Base-by-base conservation (phyloP, 2,113 vertebrate species). In the Falco punctatus region DNA sequence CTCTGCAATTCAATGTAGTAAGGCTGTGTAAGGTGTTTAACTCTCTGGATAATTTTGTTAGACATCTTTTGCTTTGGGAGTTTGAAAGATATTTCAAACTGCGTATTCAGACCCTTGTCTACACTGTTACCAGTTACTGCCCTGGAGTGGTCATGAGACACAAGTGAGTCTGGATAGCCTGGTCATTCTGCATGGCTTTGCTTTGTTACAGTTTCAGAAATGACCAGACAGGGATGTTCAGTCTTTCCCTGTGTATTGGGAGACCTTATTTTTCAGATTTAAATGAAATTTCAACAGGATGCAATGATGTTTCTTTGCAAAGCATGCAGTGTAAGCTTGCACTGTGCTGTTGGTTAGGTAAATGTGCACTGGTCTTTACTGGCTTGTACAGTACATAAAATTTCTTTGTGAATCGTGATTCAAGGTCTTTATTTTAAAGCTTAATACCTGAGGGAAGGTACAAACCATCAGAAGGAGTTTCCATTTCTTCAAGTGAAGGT, bases 11-110 rank as follows among this genome's bases (percentile, higher is more conserved):
- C 33, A 11, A 0, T 14, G 27, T 27, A 5, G 4, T 62, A 49
- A 49, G 28, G 6, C 42, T 71, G 3, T 48, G 19, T 38, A 20
- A 84, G 23, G 18, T 23, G 21, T 7, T 24, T 66, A 4, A 26
- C 7, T 28, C 15, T 21, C 14, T 54, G 23, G 11, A 7, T 51
- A 6, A 15, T 77, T 70, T 74, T 32, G 5, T 42, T 30, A 18
- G 2, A 5, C 1, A 0, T 23, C 20, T 70, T 71, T 17, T 44
- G 21, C 8, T 23, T 10, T 4, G 5, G 11, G 73, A 69, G 7
- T 46, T 55, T 8, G 20, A 35, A 46, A n/a, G 20, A 33, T 61
- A 38, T 69, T 86, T 5, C 32, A 16, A 81, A n/a, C 12, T 91
- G n/a, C 3, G 2, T 11, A 1, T 18, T 51, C 16, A 70, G 32